Conservation (phyloP, 2,113 vertebrate genomes). For the Aramus guarauna region DNA sequence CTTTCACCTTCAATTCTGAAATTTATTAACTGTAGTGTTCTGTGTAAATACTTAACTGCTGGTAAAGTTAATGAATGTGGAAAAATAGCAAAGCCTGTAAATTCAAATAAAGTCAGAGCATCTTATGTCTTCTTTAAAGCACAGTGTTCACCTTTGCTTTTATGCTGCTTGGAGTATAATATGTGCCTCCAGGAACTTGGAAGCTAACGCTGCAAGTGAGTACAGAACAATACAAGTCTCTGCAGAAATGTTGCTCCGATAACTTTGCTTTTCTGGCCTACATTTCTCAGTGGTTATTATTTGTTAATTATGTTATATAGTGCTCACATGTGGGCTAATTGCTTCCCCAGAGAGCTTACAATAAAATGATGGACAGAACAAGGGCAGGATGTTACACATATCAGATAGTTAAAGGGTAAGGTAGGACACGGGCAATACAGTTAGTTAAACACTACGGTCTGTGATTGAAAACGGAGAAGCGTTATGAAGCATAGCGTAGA, state of each 20-base stretch:
- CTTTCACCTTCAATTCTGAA: neutral
- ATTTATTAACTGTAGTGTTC: neutral
- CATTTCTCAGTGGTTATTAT: conserved; percentile 52
- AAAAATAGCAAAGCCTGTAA: neutral
- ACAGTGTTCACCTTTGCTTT: conserved; percentile 3
- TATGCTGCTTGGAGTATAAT: neutral
- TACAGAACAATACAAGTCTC: conserved; percentile 32
- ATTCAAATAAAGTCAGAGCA: conserved; percentile 13
- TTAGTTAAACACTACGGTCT: neutral
- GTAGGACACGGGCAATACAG: neutral
- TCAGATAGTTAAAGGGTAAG: neutral
- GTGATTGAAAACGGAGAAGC: neutral
- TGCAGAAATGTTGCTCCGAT: conserved; percentile 47
- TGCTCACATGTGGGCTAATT: conserved; percentile 61
- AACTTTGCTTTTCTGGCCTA: conserved; percentile 60
- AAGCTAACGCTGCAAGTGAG: neutral
- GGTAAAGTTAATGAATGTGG: neutral
- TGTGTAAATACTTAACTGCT: neutral
- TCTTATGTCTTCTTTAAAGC: neutral
- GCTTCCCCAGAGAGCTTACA: conserved; percentile 48
- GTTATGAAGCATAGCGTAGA: neutral
- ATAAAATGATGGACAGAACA: conserved; percentile 61
- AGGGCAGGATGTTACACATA: conserved; percentile 50
- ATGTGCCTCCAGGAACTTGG: conserved; percentile 42
- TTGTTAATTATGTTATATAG: conserved; percentile 60